A percentile compares a stretch with the other conserved stretches of the same genome.
phyloP scores from a whole-genome alignment of 2,888 invertebrate species.

The Drosophila infuscata region DNA sequence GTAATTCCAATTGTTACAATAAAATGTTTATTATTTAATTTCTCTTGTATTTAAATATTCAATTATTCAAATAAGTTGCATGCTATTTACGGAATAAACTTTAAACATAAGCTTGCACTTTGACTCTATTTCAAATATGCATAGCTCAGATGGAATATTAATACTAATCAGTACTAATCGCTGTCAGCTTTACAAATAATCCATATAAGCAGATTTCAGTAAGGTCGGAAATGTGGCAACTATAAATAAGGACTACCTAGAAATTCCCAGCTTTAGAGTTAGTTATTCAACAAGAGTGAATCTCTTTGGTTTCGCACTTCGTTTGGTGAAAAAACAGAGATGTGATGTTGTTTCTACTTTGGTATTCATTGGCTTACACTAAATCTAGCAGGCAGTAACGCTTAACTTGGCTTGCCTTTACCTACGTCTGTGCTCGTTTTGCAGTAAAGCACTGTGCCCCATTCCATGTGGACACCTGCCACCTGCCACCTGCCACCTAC shows the following conservation, averaged over 20 bases:
- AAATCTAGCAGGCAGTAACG: slow-evolving; percentile 40
- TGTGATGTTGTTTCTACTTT: slow-evolving; percentile 52
- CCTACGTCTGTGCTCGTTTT: slow-evolving; percentile 17
- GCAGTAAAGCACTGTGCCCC: slow-evolving; percentile 17
- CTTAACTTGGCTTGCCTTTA: slow-evolving; percentile 36
- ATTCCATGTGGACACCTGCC: slow-evolving; percentile 11
- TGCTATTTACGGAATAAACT: too few species aligned
- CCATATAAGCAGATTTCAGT: not conserved
- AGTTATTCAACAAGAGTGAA: slow-evolving; percentile 1
- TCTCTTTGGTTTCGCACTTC: slow-evolving; percentile 3
- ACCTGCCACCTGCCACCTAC: not conserved
- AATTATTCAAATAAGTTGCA: not conserved
- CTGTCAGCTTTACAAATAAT: not conserved
- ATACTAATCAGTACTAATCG: not conserved
- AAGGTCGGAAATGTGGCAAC: not conserved
- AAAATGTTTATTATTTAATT: not conserved
- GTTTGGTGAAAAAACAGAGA: not conserved
- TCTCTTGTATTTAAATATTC: not conserved
- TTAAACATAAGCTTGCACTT: too few species aligned
- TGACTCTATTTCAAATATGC: not conserved
- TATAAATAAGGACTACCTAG: not conserved
- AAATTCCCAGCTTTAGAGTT: not conserved
- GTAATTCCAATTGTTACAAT: not conserved
- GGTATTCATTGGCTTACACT: slow-evolving; percentile 61
- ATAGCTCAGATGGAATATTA: not conserved